phyloP scores from a whole-genome alignment of 2,113 vertebrate genomes.

The Anhinga rufa region DNA sequence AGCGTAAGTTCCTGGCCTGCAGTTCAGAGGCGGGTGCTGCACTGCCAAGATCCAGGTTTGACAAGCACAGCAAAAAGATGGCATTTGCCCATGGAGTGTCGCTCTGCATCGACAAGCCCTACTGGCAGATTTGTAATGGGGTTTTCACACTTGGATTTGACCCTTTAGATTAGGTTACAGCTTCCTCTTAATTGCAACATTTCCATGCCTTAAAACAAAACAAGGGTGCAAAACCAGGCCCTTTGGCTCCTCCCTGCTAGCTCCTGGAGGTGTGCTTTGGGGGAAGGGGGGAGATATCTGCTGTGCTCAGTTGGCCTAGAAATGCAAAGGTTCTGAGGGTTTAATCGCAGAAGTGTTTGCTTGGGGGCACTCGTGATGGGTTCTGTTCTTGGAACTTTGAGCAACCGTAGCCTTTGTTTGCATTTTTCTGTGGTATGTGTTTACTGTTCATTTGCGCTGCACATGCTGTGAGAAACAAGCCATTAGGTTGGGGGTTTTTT shows the following conservation, averaged over 20 bases:
- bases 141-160: not conserved
- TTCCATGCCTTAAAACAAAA: not conserved
- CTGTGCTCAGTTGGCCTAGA: not conserved
- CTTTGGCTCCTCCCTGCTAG: not conserved
- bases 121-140: not conserved
- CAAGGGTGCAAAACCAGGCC: not conserved
- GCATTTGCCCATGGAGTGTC: not conserved
- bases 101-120: not conserved
- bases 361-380: not conserved
- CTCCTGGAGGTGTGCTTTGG: not conserved
- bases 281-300: not conserved
- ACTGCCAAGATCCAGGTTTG: not conserved
- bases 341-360: not conserved
- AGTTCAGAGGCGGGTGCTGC: not conserved
- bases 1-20: accelerated
- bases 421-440: conserved; percentile 35
- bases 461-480: conserved; percentile 48
- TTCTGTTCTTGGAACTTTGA: not conserved
- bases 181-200: not conserved
- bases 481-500: not conserved
- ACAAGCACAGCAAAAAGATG: not conserved
- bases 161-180: not conserved
- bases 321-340: not conserved
- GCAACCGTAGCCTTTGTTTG: conserved; percentile 27
- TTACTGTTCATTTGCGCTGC: conserved; percentile 45